Conservation (phyloP, 2,888 invertebrate genomes). For the Eupithecia dodoneata region DNA sequence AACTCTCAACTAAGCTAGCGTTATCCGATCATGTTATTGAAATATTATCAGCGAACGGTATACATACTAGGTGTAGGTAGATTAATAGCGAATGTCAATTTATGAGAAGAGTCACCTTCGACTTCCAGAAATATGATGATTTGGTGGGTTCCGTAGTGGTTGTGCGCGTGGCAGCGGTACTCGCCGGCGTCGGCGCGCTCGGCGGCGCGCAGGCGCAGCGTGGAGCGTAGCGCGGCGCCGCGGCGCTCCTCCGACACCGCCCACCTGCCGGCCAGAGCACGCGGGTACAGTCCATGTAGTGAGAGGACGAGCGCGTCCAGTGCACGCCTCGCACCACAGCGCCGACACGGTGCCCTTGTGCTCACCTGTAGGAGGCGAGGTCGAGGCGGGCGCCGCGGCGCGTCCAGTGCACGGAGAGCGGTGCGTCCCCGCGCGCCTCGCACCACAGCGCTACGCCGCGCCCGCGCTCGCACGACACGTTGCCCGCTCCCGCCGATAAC, state of each 20-base stretch:
- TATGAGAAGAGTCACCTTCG: conserved; percentile 75
- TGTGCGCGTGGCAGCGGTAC: conserved; percentile 88
- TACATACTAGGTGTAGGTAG: no score
- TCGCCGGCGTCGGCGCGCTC: conserved; percentile 88
- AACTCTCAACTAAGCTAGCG: background rate
- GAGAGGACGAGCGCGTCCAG: no score
- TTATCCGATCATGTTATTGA: background rate
- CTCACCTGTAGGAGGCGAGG: conserved; percentile 84
- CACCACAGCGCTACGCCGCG: conserved; percentile 86
- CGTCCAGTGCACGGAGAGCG: conserved; percentile 90
- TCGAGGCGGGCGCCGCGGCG: conserved; percentile 86
- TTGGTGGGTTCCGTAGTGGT: conserved; percentile 87
- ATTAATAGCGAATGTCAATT: no score
- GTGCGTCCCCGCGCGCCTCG: conserved; percentile 91
- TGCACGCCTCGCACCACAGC: no score
- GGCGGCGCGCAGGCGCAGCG: conserved; percentile 86
- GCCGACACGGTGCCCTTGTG: no score
- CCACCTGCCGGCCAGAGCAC: conserved; percentile 60
- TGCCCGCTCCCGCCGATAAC: conserved; percentile 84
- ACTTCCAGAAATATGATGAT: conserved; percentile 86
- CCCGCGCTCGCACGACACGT: conserved; percentile 85
- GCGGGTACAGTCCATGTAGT: no score
- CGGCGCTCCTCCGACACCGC: conserved; percentile 83
- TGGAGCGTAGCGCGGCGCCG: conserved; percentile 84
- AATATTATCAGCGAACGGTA: no score